Evolutionary conservation across 1,140 invertebrate species (phyloP), one percentile per base, ranked within the genome.

Genomic region (Teleopsis dalmanni): DNA sequence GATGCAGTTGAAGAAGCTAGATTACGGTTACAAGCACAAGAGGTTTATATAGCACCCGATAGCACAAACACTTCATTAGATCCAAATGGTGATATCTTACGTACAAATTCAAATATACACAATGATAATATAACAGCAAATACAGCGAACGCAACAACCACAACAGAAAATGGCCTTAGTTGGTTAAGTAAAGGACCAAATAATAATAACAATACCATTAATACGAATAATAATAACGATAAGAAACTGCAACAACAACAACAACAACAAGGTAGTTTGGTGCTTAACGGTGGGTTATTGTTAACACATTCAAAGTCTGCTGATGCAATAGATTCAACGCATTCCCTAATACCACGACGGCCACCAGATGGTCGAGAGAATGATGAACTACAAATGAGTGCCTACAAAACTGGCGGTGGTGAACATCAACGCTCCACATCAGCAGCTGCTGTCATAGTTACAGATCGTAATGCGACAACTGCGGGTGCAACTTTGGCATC

Each of bases 1-100:
- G 94, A 98, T 74, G 91, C 89, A 9, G 81, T 88, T 37, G 92
- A 95, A 71, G 95, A 98, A 74, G 91, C 90, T 10, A 75, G 84
- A 19, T 70, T 88, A 3, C 74, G 85, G 44, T 47, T 83, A 60
- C 76, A 81, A 69, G 81, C 80, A 37, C 80, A 81, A 65, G 77
- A 81, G 72, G 80, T 78, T 62, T 58, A 57, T n/a, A 36, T 37
- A 11, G 55, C 22, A 56, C 18, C 49, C 7, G 38, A 29, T 5
- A 48, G 53, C 2, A 48, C 50, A 33, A 52, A 47, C 9, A 45
- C 49, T 18, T 36, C 22, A 13, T 9, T 45, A 19, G 43, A 51
- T 42, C 35, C 43, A 19, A 51, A 47, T 11, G 43, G 43, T 34
- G 5, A 33, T 3, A 27, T 27, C 48, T 5, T 19, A 35, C 18